These are phyloP conservation scores for Anoplius nigerrimus DNA, from an alignment of 2,888 invertebrate species.

Conservation along the genomic window DNA sequence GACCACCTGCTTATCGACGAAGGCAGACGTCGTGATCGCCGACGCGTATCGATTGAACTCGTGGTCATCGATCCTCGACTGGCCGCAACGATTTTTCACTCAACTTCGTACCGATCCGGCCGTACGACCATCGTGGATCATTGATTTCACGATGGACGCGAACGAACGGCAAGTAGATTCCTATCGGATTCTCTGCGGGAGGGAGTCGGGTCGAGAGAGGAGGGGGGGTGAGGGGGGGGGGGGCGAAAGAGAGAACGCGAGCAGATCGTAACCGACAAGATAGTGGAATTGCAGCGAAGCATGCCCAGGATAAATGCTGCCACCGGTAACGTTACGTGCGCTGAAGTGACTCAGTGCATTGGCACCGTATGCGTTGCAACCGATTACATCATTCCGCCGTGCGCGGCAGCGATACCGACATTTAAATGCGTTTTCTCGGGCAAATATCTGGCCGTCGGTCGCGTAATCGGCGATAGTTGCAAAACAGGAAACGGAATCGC, in stretches of 20 bases:
- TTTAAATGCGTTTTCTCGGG: neutral
- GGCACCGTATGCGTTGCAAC: slow-evolving; percentile 14
- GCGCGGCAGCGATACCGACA: slow-evolving; percentile 14
- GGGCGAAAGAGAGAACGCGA: neutral
- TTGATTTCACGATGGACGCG: too few species aligned
- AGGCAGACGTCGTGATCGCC: slow-evolving; percentile 11
- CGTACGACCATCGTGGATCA: too few species aligned
- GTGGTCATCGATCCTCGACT: neutral
- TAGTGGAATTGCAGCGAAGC: too few species aligned
- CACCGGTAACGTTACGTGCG: neutral
- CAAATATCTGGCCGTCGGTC: too few species aligned
- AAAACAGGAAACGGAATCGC: too few species aligned
- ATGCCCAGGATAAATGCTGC: too few species aligned
- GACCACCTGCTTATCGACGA: slow-evolving; percentile 14
- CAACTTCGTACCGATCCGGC: too few species aligned
- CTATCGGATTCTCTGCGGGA: too few species aligned
- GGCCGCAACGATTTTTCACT: neutral
- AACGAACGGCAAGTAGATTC: too few species aligned
- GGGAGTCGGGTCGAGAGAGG: neutral
- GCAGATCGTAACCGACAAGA: neutral
- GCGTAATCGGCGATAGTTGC: too few species aligned
- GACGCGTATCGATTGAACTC: neutral
- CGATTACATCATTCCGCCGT: slow-evolving; percentile 35
- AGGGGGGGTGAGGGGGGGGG: neutral
- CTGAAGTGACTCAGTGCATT: neutral